phyloP scores from a whole-genome alignment of 2,888 invertebrate genomes.

The Hyposoter dolosus region DNA sequence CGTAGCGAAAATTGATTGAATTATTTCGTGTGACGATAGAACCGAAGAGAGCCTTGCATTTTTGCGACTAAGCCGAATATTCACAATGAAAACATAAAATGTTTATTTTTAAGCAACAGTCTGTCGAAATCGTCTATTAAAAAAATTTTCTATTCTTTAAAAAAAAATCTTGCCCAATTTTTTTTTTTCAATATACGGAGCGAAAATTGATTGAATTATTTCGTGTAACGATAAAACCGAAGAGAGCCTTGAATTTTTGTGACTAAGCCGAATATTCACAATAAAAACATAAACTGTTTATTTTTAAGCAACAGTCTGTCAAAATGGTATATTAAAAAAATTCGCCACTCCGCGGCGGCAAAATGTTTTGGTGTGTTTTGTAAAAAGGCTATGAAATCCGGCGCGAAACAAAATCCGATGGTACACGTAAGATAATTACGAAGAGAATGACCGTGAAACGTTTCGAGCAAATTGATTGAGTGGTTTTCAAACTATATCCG shows the following conservation, averaged over 20 bases:
- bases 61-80: background rate
- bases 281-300: background rate
- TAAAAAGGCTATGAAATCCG: background rate
- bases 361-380: background rate
- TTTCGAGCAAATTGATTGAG: background rate
- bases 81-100: background rate
- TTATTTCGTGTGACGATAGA: background rate
- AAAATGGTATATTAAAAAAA: background rate
- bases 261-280: background rate
- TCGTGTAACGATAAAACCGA: background rate
- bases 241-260: background rate
- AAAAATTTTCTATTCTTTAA: background rate
- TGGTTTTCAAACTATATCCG: background rate
- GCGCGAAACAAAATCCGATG: background rate
- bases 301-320: background rate
- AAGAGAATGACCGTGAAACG: background rate
- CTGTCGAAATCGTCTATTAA: background rate
- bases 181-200: background rate
- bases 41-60: background rate
- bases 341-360: background rate
- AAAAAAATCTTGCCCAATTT: background rate
- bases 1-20: background rate
- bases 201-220: background rate
- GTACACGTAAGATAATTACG: background rate
- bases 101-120: background rate